These are phyloP conservation scores for Turritopsis rubra DNA, from an alignment of 30 jellyfish, hydroid and myxozoan genomes.

Conservation along the genomic window DNA sequence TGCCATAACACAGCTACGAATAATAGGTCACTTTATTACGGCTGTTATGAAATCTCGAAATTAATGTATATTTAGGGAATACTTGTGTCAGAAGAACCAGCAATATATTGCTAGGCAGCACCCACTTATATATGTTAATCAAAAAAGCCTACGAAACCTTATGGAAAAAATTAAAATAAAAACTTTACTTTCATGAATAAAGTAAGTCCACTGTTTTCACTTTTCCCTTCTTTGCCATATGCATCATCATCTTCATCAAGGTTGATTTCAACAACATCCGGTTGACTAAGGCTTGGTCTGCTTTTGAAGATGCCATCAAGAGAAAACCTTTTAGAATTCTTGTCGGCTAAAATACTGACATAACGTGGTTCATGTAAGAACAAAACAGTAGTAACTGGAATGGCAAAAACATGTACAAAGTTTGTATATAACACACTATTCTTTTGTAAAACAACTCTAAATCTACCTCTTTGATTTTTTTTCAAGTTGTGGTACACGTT, in stretches of 20 bases:
- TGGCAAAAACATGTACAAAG: not conserved
- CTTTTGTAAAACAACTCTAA: too few species aligned
- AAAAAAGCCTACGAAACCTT: not conserved
- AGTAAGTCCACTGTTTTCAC: not conserved
- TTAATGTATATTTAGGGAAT: too few species aligned
- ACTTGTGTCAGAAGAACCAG: too few species aligned
- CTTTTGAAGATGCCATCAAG: not conserved
- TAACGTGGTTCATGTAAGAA: not conserved
- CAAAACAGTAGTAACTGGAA: not conserved
- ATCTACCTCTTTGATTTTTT: not conserved
- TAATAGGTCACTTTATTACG: too few species aligned
- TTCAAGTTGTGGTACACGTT: slow-evolving; percentile 48
- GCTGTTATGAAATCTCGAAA: too few species aligned
- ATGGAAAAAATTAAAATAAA: not conserved
- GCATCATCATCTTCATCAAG: slow-evolving; percentile 1
- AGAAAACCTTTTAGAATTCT: not conserved
- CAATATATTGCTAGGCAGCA: too few species aligned
- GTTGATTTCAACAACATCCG: not conserved
- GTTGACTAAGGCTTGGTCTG: slow-evolving; percentile 6
- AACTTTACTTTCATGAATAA: slow-evolving; percentile 2
- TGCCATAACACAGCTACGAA: too few species aligned
- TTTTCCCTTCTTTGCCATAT: not conserved
- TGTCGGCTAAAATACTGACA: not conserved
- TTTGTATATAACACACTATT: not conserved
- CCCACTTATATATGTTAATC: not conserved